phyloP scores from a whole-genome alignment of 1,140 invertebrate genomes.

The Ips nitidus region DNA sequence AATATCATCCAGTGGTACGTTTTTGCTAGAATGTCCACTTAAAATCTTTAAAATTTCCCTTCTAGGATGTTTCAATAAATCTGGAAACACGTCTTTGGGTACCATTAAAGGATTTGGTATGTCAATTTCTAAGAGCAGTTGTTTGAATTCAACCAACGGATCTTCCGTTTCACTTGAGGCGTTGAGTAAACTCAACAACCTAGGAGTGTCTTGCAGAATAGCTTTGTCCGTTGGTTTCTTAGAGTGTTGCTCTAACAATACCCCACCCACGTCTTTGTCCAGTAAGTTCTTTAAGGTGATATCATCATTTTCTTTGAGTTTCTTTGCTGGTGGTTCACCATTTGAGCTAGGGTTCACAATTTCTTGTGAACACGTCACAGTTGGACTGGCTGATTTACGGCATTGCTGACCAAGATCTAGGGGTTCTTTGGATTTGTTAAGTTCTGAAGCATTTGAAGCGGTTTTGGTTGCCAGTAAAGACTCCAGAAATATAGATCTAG shows the following conservation, averaged over 20 bases:
- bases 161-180: conserved; percentile 57
- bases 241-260: conserved; percentile 45
- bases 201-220: conserved; percentile 45
- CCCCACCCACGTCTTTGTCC: conserved; percentile 49
- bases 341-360: conserved; percentile 44
- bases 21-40: conserved; percentile 47
- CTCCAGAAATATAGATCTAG: conserved; percentile 59
- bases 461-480: conserved; percentile 55
- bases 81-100: conserved; percentile 70
- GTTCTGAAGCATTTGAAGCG: conserved; percentile 52
- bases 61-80: conserved; percentile 70
- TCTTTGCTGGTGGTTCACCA: conserved; percentile 62
- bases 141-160: conserved; percentile 70
- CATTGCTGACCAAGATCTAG: conserved; percentile 63
- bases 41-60: conserved; percentile 75
- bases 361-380: conserved; percentile 63
- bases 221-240: conserved; percentile 43
- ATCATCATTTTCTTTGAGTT: conserved; percentile 55
- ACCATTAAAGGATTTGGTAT: conserved; percentile 79
- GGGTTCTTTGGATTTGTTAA: conserved; percentile 64
- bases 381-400: conserved; percentile 62
- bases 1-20: conserved; percentile 57
- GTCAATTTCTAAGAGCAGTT: conserved; percentile 68
- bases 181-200: conserved; percentile 52
- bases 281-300: conserved; percentile 52